phyloP scores from a whole-genome alignment of 2,113 vertebrate genomes.

The Ailurus styani region DNA sequence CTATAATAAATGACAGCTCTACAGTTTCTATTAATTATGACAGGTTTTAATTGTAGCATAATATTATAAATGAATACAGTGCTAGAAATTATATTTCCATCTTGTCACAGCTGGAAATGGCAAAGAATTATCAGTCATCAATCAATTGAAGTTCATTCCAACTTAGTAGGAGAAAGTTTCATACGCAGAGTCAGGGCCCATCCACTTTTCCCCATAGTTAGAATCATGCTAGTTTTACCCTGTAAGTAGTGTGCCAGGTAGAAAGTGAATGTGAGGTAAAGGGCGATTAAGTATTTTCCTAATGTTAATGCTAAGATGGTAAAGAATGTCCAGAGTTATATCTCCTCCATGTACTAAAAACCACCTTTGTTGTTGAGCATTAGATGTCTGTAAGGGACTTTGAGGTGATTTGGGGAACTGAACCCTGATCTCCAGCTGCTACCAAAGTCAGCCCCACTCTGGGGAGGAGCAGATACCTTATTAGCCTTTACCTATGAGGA shows the following conservation, averaged over 20 bases:
- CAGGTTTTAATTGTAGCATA: not conserved
- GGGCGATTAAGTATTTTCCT: not conserved
- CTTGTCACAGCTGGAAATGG: not conserved
- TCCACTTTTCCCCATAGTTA: not conserved
- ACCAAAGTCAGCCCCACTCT: not conserved
- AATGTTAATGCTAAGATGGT: not conserved
- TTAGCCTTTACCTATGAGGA: not conserved
- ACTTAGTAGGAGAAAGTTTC: not conserved
- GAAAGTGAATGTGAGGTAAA: not conserved
- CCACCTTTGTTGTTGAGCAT: not conserved
- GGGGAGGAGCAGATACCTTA: not conserved
- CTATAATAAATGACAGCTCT: not conserved
- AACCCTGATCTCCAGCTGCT: not conserved
- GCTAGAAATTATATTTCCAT: constrained; percentile 29
- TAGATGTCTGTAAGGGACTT: not conserved
- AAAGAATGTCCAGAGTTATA: not conserved
- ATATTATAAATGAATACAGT: constrained; percentile 7
- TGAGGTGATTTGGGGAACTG: not conserved
- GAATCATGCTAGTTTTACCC: not conserved
- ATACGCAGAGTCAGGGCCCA: not conserved
- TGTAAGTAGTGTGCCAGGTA: not conserved
- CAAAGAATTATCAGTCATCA: not conserved
- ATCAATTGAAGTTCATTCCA: not conserved
- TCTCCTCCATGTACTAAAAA: not conserved
- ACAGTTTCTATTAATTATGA: not conserved